Evolutionary conservation across 2,113 vertebrate species (phyloP).

Genomic region (Panthera leo): DNA sequence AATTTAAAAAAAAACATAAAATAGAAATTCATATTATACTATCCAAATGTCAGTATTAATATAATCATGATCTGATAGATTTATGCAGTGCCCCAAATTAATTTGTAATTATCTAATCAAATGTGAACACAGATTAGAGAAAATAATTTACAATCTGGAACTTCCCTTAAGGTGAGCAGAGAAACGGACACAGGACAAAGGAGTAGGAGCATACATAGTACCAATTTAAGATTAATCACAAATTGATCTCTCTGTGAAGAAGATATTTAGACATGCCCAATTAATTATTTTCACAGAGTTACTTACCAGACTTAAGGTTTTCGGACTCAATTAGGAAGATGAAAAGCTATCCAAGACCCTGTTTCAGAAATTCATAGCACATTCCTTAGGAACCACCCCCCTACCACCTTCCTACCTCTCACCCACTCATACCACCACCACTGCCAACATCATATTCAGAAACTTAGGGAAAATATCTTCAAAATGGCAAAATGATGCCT

Average conservation of each 20-base stretch:
- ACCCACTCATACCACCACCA: neutral
- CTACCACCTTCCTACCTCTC: conserved; percentile 1
- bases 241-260: conserved; percentile 18
- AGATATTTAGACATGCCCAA: neutral
- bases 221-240: neutral
- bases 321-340: neutral
- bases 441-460: conserved; percentile 27
- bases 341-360: conserved; percentile 49
- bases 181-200: neutral
- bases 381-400: conserved; percentile 43
- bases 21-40: conserved; percentile 45
- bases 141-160: neutral
- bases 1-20: neutral
- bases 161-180: neutral
- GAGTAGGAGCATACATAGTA: neutral
- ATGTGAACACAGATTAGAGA: conserved; percentile 28
- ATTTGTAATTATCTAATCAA: neutral
- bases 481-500: conserved; percentile 46
- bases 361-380: conserved; percentile 43
- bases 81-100: neutral
- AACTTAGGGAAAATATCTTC: conserved; percentile 36
- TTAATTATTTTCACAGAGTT: conserved; percentile 45
- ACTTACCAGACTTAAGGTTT: neutral
- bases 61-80: conserved; percentile 21
- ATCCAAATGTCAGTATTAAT: conserved; percentile 46